Evolutionary conservation across 1,140 invertebrate species (phyloP), one percentile per base, ranked within the genome.

Genomic region (Temnothorax longispinosus): DNA sequence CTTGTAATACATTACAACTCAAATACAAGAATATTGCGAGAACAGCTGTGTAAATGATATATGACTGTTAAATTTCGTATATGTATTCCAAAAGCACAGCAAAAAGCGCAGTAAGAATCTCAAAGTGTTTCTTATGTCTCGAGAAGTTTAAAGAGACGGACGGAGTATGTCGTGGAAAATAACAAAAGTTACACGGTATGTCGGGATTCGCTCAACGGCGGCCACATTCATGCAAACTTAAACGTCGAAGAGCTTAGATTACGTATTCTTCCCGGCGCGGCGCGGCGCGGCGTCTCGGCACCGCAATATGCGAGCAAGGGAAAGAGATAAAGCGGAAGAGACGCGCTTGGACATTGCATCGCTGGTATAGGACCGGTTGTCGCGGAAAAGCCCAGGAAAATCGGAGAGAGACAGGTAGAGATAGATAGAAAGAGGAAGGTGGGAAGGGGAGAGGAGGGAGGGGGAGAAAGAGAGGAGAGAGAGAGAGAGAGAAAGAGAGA

Each of bases 401-500:
- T 18, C n/a, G 18, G 81, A 52, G 2, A 47, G 21, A 69, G 21
- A 69, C 47, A 47, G 41, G 10, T 10, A 27, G 41, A 69, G 18
- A 67, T 8, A 21, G 64, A 21, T 11, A 67, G 47, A 67, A n/a
- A 72, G 18, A 50, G 62, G 47, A 21, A 50, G 32, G 15, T 13
- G 4, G 50, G 10, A 11, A n/a, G 21, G 2, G 44, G 11, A 64
- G 60, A 7, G 18, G n/a, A 41, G 38, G 50, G 52, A 47, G 27
- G 78, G 60, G 74, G 50, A 65, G 72, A 80, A 62, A 82, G 69
- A 85, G 74, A 76, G 72, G 81, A 85, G 85, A 80, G 86, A 80
- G 88, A 92, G 27, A 27, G 27, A 27, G 56, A 65, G 72, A 80
- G 62, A 82, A 64, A 88, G 74, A 76, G 72, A 84, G 81, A 85